Conservation (phyloP, 1,140 invertebrate genomes). For the Euura lappo region DNA sequence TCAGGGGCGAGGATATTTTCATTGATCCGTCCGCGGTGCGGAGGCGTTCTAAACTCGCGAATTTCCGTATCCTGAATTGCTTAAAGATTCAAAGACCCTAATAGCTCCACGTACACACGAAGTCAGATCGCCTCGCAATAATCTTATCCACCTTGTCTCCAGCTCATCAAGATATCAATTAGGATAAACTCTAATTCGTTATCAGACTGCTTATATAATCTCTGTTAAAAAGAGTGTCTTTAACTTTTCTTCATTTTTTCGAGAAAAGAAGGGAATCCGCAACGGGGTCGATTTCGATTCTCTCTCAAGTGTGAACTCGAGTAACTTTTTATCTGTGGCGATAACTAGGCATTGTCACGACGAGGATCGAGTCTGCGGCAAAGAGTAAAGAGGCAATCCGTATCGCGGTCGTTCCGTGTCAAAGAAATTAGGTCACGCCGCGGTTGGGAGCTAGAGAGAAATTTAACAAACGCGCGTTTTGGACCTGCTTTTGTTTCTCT, state of each 20-base stretch:
- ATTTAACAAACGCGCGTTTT: not conserved
- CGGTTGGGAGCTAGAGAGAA: not conserved
- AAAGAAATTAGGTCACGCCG: constrained; percentile 4
- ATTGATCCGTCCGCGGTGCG: constrained; percentile 55
- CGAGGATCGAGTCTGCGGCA: not conserved
- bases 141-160: no score
- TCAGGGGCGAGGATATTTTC: constrained; percentile 48
- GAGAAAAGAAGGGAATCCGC: not conserved
- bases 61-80: constrained; percentile 1
- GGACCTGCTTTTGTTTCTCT: no score
- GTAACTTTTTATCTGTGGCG: not conserved
- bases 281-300: not conserved
- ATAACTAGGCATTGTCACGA: not conserved
- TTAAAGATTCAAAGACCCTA: constrained; percentile 19
- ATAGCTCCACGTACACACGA: constrained; percentile 35
- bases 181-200: no score
- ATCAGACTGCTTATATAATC: no score
- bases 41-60: constrained; percentile 25
- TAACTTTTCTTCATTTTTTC: no score
- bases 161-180: no score
- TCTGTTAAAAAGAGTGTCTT: no score
- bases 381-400: not conserved
- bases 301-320: not conserved
- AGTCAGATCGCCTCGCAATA: constrained; percentile 10
- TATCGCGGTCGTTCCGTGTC: not conserved